These are phyloP conservation scores for Dufourea novaeangliae DNA, from an alignment of 1,140 invertebrate genomes.

Conservation along the genomic window DNA sequence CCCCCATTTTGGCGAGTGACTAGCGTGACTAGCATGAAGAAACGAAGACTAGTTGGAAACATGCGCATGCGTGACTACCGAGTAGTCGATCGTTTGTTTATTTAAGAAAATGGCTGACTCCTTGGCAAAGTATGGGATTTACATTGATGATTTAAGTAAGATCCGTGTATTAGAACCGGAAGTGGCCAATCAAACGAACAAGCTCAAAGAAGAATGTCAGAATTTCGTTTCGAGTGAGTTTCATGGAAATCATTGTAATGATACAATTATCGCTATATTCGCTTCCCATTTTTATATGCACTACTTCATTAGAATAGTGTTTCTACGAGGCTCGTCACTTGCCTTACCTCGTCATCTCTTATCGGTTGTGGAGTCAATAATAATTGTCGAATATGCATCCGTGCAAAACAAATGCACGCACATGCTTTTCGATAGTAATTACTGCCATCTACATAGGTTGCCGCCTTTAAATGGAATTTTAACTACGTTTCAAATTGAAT, in stretches of 20 bases:
- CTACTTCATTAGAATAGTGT: background rate
- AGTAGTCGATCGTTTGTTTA: constrained; percentile 38
- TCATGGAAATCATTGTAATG: background rate
- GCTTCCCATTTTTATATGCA: background rate
- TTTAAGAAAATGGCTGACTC: constrained; percentile 86
- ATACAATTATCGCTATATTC: background rate
- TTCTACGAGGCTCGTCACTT: background rate
- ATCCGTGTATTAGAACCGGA: constrained; percentile 91
- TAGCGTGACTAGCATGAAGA: constrained; percentile 43
- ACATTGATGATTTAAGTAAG: constrained; percentile 94
- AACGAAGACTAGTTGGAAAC: constrained; percentile 31
- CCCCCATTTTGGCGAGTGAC: constrained; percentile 51
- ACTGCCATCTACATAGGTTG: constrained; percentile 42
- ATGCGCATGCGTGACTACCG: constrained; percentile 37
- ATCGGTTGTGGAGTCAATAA: constrained; percentile 4
- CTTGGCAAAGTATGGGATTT: constrained; percentile 88
- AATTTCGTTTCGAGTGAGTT: constrained; percentile 91
- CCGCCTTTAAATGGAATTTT: constrained; percentile 6
- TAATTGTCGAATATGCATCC: background rate
- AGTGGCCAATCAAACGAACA: constrained; percentile 87
- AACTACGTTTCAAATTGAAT: background rate
- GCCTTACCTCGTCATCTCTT: constrained; percentile 15
- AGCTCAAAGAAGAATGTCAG: constrained; percentile 91
- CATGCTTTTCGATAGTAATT: constrained; percentile 34
- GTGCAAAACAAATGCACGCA: constrained; percentile 30